Conservation (phyloP, 2,797 vertebrate species). For the Lepus townsendii region DNA sequence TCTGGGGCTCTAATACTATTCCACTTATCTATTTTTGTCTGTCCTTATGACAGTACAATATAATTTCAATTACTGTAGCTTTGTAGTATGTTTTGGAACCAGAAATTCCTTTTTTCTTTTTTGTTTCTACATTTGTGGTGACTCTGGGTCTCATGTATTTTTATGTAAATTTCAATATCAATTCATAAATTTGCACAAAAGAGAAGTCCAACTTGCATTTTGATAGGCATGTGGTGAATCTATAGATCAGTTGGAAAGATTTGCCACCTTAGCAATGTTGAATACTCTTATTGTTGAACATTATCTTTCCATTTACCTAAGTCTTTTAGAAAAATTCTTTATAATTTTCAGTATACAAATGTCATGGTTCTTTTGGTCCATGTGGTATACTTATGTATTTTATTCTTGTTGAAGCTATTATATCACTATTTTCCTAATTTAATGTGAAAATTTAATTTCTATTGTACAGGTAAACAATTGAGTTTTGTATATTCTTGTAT, state of each 20-base stretch:
- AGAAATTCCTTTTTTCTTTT: too few relatives aligned
- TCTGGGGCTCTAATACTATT: background rate
- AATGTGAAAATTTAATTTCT: background rate
- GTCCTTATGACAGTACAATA: background rate
- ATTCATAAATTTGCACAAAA: background rate
- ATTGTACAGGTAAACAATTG: background rate
- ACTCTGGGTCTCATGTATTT: background rate
- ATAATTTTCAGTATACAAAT: background rate
- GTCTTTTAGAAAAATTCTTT: background rate
- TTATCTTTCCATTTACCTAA: background rate
- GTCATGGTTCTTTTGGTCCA: background rate
- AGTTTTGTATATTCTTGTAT: background rate
- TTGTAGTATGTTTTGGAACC: too few relatives aligned
- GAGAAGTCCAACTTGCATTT: background rate
- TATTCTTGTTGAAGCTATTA: background rate
- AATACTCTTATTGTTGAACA: background rate
- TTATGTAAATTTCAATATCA: background rate
- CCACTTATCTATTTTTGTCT: background rate
- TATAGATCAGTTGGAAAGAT: background rate
- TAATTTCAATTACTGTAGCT: too few relatives aligned
- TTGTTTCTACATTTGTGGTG: background rate
- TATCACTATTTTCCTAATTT: background rate
- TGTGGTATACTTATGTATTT: background rate
- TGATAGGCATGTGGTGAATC: background rate
- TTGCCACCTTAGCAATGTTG: background rate